Conservation (phyloP, 2,797 vertebrate species). For the Selene dorsalis region DNA sequence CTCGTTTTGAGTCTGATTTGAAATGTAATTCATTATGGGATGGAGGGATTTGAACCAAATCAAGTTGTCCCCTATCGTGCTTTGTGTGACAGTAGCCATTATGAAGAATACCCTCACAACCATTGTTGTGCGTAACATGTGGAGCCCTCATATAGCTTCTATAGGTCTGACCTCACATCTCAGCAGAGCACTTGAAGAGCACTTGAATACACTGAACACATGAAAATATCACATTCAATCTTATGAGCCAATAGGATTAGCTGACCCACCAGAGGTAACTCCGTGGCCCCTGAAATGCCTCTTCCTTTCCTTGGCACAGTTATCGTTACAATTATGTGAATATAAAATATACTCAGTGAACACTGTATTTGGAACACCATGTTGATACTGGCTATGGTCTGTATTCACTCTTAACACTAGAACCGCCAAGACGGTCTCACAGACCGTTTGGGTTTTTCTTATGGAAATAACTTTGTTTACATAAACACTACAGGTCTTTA, state of each 20-base stretch:
- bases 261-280: background rate
- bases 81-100: conserved; percentile 10
- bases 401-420: too few relatives aligned
- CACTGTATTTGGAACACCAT: background rate
- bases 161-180: conserved; percentile 25
- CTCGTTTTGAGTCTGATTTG: conserved; percentile 39
- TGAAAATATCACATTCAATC: conserved; percentile 36
- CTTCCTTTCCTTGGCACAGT: background rate
- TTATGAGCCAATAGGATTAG: conserved; percentile 26
- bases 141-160: conserved; percentile 6
- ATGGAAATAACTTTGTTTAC: too few relatives aligned
- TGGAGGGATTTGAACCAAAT: conserved; percentile 28
- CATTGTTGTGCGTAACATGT: conserved; percentile 24
- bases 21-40: conserved; percentile 31
- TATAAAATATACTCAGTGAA: background rate
- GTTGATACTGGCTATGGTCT: background rate
- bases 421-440: too few relatives aligned
- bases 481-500: too few relatives aligned
- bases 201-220: too few relatives aligned
- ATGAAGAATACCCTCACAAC: background rate
- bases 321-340: background rate
- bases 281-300: background rate
- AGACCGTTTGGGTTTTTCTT: too few relatives aligned
- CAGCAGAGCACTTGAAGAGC: conserved; percentile 22
- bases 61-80: conserved; percentile 9